Conservation (phyloP, 1,140 invertebrate species). For the Metaphire vulgaris region DNA sequence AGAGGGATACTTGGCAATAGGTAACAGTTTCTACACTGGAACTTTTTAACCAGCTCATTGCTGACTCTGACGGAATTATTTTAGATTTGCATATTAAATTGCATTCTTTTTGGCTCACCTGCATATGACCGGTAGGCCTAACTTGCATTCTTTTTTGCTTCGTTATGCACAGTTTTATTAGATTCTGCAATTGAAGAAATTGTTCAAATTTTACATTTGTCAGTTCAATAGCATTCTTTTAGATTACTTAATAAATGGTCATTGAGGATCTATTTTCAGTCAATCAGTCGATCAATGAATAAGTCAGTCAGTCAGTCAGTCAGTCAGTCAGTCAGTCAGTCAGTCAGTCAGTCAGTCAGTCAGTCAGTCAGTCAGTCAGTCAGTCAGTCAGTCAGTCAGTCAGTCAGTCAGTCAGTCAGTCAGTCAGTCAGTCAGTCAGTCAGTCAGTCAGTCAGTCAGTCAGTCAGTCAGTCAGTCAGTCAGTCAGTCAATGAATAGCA, state of each 20-base stretch:
- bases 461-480: background rate
- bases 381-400: background rate
- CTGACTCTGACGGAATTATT: background rate
- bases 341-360: slow-evolving; percentile 1
- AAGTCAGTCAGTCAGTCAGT: background rate
- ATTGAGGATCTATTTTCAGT: too few species aligned
- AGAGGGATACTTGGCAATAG: slow-evolving; percentile 43
- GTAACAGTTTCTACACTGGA: too few species aligned
- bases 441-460: background rate
- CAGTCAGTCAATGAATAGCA: background rate
- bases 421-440: background rate
- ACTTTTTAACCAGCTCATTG: background rate
- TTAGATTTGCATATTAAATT: too few species aligned
- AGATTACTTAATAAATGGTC: too few species aligned
- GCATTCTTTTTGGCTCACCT: too few species aligned
- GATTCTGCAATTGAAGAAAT: too few species aligned
- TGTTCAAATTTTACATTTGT: too few species aligned
- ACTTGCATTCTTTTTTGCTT: too few species aligned
- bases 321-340: slow-evolving; percentile 1
- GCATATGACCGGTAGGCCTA: too few species aligned
- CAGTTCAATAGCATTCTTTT: too few species aligned
- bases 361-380: slow-evolving; percentile 1
- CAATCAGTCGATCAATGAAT: background rate
- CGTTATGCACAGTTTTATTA: too few species aligned
- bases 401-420: background rate